Percentiles rank a stretch among this genome's conserved stretches.
These are phyloP conservation scores for Antheraea mylitta DNA, from an alignment of 1,140 invertebrate genomes.

Conservation along the genomic window DNA sequence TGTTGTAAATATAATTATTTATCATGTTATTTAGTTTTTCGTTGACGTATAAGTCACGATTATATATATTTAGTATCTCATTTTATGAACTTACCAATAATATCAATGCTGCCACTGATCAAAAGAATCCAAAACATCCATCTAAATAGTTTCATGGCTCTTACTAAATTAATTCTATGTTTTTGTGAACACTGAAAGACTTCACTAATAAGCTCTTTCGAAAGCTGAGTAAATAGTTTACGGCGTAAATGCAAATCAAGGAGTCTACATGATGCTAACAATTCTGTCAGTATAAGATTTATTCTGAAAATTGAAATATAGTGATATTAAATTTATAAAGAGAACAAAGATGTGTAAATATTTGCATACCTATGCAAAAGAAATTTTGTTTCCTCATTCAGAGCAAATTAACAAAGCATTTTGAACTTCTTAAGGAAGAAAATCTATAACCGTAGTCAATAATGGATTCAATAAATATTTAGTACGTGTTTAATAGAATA, in stretches of 20 bases:
- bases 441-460: too few species aligned
- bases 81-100: conserved; percentile 23
- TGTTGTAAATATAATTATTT: too few species aligned
- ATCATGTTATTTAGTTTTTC: too few species aligned
- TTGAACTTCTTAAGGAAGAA: too few species aligned
- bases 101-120: conserved; percentile 11
- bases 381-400: too few species aligned
- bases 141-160: conserved; percentile 26
- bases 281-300: conserved; percentile 38
- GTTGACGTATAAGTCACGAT: too few species aligned
- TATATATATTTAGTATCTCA: too few species aligned
- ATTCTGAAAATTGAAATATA: conserved; percentile 23
- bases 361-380: too few species aligned
- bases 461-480: too few species aligned
- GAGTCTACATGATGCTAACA: conserved; percentile 34
- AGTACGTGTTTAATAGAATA: too few species aligned
- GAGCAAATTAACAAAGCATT: too few species aligned
- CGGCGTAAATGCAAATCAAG: conserved; percentile 31
- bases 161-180: conserved; percentile 22
- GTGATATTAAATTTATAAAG: not conserved
- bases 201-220: conserved; percentile 25
- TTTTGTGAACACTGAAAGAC: conserved; percentile 25
- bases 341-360: too few species aligned
- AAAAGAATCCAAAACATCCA: conserved; percentile 21
- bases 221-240: conserved; percentile 26